Percentiles rank a stretch among this genome's conserved stretches.
These are phyloP conservation scores for Andricus curvator DNA, from an alignment of 2,888 invertebrate species.

Conservation along the genomic window DNA sequence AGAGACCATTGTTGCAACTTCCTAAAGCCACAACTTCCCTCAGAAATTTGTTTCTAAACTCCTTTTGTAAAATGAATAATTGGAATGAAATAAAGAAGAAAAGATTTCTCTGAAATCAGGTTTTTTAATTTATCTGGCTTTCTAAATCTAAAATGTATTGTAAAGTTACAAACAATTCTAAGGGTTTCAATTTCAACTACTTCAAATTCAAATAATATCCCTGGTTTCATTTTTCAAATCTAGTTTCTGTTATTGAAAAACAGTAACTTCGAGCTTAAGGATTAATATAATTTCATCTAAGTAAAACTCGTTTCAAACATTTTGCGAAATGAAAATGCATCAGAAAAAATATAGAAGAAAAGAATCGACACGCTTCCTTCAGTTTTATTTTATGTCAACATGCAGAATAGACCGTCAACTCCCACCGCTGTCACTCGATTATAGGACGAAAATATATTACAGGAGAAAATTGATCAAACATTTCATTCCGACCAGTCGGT, in stretches of 20 bases:
- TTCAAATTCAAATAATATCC: too few species aligned
- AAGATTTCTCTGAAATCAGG: too few species aligned
- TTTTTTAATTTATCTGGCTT: too few species aligned
- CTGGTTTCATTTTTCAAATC: too few species aligned
- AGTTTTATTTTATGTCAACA: slow-evolving; percentile 16
- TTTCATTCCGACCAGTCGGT: background rate
- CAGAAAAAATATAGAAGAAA: background rate
- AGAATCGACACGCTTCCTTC: background rate
- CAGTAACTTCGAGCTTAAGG: too few species aligned
- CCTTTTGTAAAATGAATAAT: too few species aligned
- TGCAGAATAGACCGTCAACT: background rate
- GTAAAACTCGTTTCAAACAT: background rate
- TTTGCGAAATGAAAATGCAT: background rate
- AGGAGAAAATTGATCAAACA: slow-evolving; percentile 38
- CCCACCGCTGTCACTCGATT: slow-evolving; percentile 3
- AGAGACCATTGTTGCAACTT: slow-evolving; percentile 80
- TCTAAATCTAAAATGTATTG: too few species aligned
- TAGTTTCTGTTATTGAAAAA: too few species aligned
- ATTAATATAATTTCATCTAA: too few species aligned
- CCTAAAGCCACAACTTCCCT: slow-evolving; percentile 16
- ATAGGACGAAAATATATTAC: slow-evolving; percentile 29
- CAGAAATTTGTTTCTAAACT: background rate
- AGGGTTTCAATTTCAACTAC: too few species aligned
- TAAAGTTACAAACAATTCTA: too few species aligned
- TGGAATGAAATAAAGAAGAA: too few species aligned